phyloP scores from a whole-genome alignment of 2,797 vertebrate genomes.

The Lacerta viridis region DNA sequence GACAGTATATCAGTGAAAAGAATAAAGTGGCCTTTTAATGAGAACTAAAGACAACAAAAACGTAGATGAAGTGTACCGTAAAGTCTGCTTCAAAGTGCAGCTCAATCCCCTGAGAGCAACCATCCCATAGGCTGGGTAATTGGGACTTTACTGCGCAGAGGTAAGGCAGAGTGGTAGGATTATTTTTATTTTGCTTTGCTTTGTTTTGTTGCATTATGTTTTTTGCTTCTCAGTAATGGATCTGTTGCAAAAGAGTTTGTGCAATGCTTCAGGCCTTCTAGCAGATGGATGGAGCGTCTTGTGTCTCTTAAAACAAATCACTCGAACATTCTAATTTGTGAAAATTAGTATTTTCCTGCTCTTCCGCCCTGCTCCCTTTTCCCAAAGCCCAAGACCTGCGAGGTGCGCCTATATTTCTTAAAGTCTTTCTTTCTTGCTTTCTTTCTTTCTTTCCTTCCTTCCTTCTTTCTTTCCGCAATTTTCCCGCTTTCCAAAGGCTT shows the following conservation, averaged over 20 bases:
- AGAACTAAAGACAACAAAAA: conserved; percentile 75
- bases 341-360: not conserved
- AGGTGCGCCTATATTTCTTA: not conserved
- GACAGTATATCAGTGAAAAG: conserved; percentile 71
- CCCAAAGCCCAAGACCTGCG: not conserved
- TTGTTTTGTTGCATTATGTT: not conserved
- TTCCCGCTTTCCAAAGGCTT: conserved; percentile 29
- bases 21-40: conserved; percentile 76
- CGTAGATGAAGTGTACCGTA: conserved; percentile 72
- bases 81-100: conserved; percentile 74
- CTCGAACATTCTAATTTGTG: not conserved
- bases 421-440: conserved; percentile 1
- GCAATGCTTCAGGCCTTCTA: not conserved
- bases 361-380: not conserved
- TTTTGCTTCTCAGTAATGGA: conserved; percentile 25
- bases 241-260: not conserved
- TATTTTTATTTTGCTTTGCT: not conserved
- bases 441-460: not conserved
- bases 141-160: conserved; percentile 66
- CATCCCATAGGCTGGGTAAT: conserved; percentile 71
- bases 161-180: conserved; percentile 51
- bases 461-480: not conserved
- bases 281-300: not conserved
- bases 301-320: not conserved
- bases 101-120: conserved; percentile 69